phyloP scores from a whole-genome alignment of 2,888 invertebrate genomes.

The Cephus pulcher region DNA sequence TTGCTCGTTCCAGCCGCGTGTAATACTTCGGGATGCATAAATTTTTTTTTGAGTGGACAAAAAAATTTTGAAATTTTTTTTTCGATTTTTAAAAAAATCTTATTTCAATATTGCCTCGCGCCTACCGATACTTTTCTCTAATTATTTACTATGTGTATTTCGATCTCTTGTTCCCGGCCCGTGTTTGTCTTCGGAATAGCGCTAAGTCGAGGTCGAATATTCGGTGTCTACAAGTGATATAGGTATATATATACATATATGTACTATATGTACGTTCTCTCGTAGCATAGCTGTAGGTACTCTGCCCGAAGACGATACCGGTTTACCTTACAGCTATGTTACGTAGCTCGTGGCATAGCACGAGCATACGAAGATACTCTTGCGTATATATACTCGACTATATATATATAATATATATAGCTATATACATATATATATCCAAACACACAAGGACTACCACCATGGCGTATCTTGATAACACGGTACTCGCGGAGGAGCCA shows the following conservation, averaged over 20 bases:
- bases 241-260: too few species aligned
- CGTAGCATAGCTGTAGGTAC: background rate
- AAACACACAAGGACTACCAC: conserved; percentile 41
- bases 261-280: too few species aligned
- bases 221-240: background rate
- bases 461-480: conserved; percentile 49
- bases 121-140: too few species aligned
- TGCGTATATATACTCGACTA: conserved; percentile 14
- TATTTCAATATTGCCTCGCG: too few species aligned
- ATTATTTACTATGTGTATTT: too few species aligned
- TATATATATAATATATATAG: conserved; percentile 26
- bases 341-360: conserved; percentile 44
- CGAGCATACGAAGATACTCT: conserved; percentile 47
- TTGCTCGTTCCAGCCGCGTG: too few species aligned
- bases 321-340: conserved; percentile 46
- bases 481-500: conserved; percentile 31
- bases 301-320: conserved; percentile 41
- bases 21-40: too few species aligned
- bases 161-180: background rate
- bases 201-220: conserved; percentile 21
- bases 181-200: conserved; percentile 23
- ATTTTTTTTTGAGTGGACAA: too few species aligned
- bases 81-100: too few species aligned
- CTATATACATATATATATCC: conserved; percentile 33
- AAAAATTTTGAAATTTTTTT: too few species aligned